A percentile compares a stretch with the other conserved stretches of the same genome.
Evolutionary conservation across 2,888 invertebrate species (phyloP).

Genomic region (Dasysyrphus tricinctus): DNA sequence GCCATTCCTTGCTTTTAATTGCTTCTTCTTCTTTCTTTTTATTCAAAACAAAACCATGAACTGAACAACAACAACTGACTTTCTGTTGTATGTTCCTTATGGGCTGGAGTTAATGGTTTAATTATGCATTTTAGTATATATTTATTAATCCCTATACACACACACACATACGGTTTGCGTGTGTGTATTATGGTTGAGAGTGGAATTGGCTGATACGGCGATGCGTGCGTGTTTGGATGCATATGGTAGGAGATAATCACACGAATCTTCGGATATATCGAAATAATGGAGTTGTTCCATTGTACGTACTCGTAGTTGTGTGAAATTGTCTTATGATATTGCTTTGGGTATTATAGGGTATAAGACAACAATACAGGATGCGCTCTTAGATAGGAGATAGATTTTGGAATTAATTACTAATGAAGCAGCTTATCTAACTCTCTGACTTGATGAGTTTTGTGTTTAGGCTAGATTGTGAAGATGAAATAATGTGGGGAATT

Average conservation of each 20-base stretch:
- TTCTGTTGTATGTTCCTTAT: constrained; percentile 17
- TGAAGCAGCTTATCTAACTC: not conserved
- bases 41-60: not conserved
- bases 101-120: constrained; percentile 64
- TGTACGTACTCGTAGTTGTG: not conserved
- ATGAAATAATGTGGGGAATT: not conserved
- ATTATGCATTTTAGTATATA: constrained; percentile 69
- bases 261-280: constrained; percentile 59
- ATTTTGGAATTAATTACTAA: constrained; percentile 21
- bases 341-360: constrained; percentile 17
- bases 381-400: not conserved
- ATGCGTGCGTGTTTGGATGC: constrained; percentile 49
- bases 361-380: not conserved
- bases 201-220: constrained; percentile 28
- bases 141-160: constrained; percentile 58
- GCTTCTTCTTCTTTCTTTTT: not conserved
- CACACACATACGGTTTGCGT: not conserved
- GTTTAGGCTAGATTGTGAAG: not conserved
- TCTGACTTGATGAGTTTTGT: constrained; percentile 14
- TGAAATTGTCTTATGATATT: constrained; percentile 12
- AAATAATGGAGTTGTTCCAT: constrained; percentile 49
- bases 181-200: not conserved
- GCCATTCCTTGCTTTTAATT: constrained; percentile 7
- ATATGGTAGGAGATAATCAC: constrained; percentile 62
- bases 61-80: constrained; percentile 3